Evolutionary conservation across 2,113 vertebrate species (phyloP).

Genomic region (Struthio camelus): DNA sequence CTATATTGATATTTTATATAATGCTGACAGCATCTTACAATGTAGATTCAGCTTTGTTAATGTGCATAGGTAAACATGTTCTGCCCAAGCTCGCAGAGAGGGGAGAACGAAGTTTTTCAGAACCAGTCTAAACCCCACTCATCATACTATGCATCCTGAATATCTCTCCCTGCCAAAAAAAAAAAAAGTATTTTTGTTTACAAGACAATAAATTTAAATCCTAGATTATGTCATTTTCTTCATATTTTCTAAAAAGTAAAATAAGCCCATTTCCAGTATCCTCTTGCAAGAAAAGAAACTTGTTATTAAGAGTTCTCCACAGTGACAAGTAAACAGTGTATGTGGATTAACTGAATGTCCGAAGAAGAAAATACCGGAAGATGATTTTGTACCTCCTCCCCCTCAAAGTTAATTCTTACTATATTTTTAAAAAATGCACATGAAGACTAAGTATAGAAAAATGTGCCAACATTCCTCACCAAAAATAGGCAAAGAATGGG

Average conservation of each 20-base stretch:
- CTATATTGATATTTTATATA: neutral
- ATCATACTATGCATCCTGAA: neutral
- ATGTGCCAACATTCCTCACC: conserved; percentile 62
- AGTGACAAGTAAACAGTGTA: neutral
- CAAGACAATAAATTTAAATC: neutral
- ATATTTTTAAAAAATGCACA: conserved; percentile 58
- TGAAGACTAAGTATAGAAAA: conserved; percentile 62
- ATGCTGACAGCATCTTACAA: neutral
- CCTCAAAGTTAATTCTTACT: conserved; percentile 33
- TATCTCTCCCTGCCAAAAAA: neutral
- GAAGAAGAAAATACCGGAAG: conserved; percentile 13
- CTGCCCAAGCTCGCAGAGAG: neutral
- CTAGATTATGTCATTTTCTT: neutral
- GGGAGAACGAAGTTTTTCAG: neutral
- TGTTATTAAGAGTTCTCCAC: neutral
- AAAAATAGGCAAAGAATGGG: conserved; percentile 70
- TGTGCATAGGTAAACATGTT: neutral
- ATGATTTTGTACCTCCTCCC: conserved; percentile 5
- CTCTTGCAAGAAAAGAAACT: neutral
- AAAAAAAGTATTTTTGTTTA: neutral
- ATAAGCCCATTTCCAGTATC: neutral
- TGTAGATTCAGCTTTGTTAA: neutral
- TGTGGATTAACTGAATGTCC: neutral
- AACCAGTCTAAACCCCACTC: neutral
- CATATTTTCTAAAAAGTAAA: neutral